phyloP scores from a whole-genome alignment of 2,888 invertebrate genomes.

The Adineta ricciae region DNA sequence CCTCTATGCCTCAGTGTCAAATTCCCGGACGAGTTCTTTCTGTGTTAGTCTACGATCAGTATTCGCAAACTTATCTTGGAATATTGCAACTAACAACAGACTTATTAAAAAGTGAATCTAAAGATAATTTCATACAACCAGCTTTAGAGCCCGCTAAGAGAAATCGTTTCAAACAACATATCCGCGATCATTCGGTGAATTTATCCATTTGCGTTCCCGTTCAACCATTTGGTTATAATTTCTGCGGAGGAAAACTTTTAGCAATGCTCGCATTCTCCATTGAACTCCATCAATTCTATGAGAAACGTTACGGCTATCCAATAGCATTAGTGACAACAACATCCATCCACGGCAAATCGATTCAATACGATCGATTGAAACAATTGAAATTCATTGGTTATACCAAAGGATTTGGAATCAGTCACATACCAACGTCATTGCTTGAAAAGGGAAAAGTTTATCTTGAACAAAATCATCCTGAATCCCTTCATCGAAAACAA shows the following conservation, averaged over 20 bases:
- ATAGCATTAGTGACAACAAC: background rate
- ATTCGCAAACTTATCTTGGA: background rate
- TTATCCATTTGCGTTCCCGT: slow-evolving; percentile 3
- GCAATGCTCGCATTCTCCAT: background rate
- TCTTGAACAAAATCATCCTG: background rate
- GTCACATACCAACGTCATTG: background rate
- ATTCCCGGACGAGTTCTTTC: background rate
- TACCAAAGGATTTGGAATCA: background rate
- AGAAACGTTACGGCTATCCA: background rate
- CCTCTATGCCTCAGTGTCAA: background rate
- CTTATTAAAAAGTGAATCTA: background rate
- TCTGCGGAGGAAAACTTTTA: slow-evolving; percentile 5
- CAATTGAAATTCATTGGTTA: slow-evolving; percentile 10
- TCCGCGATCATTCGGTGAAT: background rate
- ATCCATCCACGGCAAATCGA: background rate
- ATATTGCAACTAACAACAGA: background rate
- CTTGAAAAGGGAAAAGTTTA: background rate
- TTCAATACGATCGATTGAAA: slow-evolving; percentile 15
- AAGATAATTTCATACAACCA: background rate
- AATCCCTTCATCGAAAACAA: background rate
- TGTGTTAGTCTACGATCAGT: background rate
- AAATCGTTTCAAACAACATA: background rate
- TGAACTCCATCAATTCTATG: background rate
- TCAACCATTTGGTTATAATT: background rate
- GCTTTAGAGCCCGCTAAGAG: background rate